phyloP scores from a whole-genome alignment of 2,888 invertebrate genomes.

The Tetragnatha montana region DNA sequence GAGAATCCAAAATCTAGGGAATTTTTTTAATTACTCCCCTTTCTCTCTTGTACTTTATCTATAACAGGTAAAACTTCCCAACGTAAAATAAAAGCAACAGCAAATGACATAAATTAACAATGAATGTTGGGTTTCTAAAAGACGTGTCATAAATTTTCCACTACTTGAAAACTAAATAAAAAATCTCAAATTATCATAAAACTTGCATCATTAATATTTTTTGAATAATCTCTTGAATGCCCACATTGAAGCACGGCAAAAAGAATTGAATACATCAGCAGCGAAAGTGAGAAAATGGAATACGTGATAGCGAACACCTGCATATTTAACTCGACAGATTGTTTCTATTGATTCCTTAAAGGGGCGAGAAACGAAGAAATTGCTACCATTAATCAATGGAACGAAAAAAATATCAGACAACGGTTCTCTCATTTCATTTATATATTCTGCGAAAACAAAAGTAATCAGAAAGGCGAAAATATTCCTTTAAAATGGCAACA shows the following conservation, averaged over 20 bases:
- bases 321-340: constrained; percentile 55
- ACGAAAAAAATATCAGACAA: constrained; percentile 3
- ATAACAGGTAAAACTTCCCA: no score
- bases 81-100: no score
- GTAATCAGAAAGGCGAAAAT: constrained; percentile 59
- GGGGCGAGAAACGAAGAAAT: constrained; percentile 42
- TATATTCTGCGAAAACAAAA: constrained; percentile 63
- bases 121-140: no score
- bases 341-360: constrained; percentile 36
- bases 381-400: constrained; percentile 62
- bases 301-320: constrained; percentile 17
- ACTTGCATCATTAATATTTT: no score
- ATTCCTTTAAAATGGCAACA: constrained; percentile 60
- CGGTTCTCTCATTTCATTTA: constrained; percentile 53
- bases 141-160: no score
- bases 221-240: no score
- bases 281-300: not conserved
- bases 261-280: not conserved
- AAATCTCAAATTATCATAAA: no score
- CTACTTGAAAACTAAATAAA: no score
- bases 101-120: no score
- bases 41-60: no score
- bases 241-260: not conserved
- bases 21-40: no score
- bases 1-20: no score